Conservation (phyloP, 2,113 vertebrate species). For the Neoarius graeffei region DNA sequence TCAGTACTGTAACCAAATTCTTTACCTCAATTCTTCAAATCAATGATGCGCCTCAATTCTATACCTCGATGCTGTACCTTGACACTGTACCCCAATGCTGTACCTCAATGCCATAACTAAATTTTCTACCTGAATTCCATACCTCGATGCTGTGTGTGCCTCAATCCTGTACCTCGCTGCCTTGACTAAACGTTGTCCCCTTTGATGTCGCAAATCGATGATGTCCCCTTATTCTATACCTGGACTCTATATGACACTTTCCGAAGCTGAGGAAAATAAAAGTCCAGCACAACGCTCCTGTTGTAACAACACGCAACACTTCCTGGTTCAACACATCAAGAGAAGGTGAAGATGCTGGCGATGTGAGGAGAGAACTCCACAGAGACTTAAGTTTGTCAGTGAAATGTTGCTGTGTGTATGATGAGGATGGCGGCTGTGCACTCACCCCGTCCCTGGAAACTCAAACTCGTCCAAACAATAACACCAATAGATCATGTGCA, state of each 20-base stretch:
- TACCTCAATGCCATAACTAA: background rate
- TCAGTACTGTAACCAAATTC: too few species aligned
- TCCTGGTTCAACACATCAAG: too few species aligned
- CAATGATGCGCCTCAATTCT: background rate
- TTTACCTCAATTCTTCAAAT: background rate
- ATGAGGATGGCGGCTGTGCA: too few species aligned
- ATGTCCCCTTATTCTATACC: background rate
- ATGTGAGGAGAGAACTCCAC: too few species aligned
- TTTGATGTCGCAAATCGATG: background rate
- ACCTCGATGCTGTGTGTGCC: background rate
- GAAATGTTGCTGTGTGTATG: too few species aligned
- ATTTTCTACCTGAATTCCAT: background rate
- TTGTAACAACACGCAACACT: background rate
- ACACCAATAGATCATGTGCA: too few species aligned
- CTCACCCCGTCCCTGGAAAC: too few species aligned
- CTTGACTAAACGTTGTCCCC: too few species aligned
- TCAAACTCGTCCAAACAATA: background rate
- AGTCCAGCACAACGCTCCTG: background rate
- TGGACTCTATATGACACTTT: background rate
- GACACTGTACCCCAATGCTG: background rate
- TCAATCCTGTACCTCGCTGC: too few species aligned
- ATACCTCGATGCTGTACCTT: background rate
- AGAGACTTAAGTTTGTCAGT: too few species aligned
- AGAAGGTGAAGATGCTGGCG: too few species aligned
- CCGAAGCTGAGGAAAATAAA: background rate